Base-by-base conservation (phyloP, 2,888 invertebrate genomes). In the Elysia crispata region DNA sequence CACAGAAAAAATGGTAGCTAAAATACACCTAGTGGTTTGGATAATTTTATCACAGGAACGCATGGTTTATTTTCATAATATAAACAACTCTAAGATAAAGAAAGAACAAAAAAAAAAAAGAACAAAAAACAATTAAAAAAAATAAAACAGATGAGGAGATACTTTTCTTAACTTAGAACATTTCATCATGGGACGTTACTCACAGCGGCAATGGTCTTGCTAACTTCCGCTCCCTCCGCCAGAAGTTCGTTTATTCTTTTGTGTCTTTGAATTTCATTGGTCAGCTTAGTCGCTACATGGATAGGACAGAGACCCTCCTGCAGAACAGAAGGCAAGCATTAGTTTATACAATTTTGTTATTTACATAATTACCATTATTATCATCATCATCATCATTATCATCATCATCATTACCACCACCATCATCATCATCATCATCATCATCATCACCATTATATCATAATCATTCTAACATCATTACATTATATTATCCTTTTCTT, bases 271-370 rank as follows among this genome's bases (percentile, higher is more conserved):
- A 31, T 11, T 0, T 50, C 57, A 54, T 76, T 25, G 49, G 78
- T 62, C 30, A 72, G 31, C 11, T n/a, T 28, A 0, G 78, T 76
- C 13, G 81, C 82, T 28, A 57, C 62, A 49, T 80, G 82, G 33
- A 82, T 69, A 5, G 82, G 80, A 49, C 76, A 80, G 33, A 78
- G 66, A 13, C 80, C 80, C 28, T 80, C 78, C 82, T 82, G 72
- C 20, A n/a, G 28, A 25, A 73, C 6, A 57, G 8, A 30, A 23
- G 1, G 0, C 30, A 31, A 15, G 28, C 23, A 31, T 62, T 6
- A 49, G 20, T n/a, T 30, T 69, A n/a, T n/a, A 41, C 11, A 6
- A 41, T 30, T 30, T 30, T 30, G 5, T 30, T 30, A 23, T 25
- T 30, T 3, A 6, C 15, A 28, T 28, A 6, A 28, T 28, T 28